Base-by-base conservation (phyloP, 1,140 invertebrate species). In the Tetragnatha versicolor region DNA sequence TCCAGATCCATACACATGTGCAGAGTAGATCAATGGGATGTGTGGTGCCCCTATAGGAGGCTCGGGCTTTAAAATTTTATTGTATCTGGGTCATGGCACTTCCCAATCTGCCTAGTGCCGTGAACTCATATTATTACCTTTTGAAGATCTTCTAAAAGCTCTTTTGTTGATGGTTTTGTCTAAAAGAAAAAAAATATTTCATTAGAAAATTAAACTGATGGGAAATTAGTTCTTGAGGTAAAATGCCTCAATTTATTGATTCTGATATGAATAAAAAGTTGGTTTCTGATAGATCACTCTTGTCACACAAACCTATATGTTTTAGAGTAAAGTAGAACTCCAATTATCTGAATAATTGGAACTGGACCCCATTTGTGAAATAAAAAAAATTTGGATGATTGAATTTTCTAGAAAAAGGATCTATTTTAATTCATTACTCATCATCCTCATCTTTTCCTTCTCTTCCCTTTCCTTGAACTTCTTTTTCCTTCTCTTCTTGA, bases 91-190 rank as follows among this genome's bases (percentile, higher is more conserved):
- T 9, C 7, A 17, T 17, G 17, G 17, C 7, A 17, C 7, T 42
- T 9, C 39, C 7, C 39, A 42, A 42, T 42, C 17, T 9, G 17
- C 7, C 39, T 9, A 42, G 39, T 17, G 17, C 7, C 7, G 17
- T 9, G 17, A 9, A 42, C 17, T 42, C 17, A 9, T 17, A 42
- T 42, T 42, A 17, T 14, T 69, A 79, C 76, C 51, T 79, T 79
- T 84, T 95, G 92, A 79, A 95, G 87, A 53, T 89, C 87, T 83
- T 94, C 93, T 47, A 96, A 79, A 25, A 82, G 86, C 79, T 93
- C 86, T 83, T 93, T 91, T 66, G 90, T 89, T 25, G 92, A 93
- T 20, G 91, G 91, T 87, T 93, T 93, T 88, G 91, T 92, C 93
- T 95, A 87, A 31, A 91, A 91, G 80, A 83, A 83, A 84, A 85